Percentiles rank a stretch among this genome's conserved stretches.
Conservation (phyloP, 2,888 invertebrate genomes). For the Lapara coniferarum region DNA sequence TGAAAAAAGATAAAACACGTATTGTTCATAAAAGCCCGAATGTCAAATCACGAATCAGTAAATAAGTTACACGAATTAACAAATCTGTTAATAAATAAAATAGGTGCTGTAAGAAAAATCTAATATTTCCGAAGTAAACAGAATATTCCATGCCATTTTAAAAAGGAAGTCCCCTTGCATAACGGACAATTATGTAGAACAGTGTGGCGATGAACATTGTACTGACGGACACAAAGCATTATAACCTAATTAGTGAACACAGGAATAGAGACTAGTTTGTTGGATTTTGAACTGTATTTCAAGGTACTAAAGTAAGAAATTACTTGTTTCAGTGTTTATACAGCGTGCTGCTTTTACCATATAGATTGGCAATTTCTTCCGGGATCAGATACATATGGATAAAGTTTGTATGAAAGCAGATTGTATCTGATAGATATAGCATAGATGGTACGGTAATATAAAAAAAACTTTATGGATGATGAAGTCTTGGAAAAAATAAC, state of each 20-base stretch:
- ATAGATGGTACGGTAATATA: no score
- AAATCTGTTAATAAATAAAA: no score
- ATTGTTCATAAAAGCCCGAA: no score
- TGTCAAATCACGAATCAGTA: no score
- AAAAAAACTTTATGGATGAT: no score
- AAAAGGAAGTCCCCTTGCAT: background rate
- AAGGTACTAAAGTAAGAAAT: background rate
- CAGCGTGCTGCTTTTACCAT: background rate
- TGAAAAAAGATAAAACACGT: no score
- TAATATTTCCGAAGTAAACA: background rate
- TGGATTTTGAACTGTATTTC: background rate
- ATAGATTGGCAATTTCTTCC: conserved; percentile 17
- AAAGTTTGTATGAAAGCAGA: conserved; percentile 17
- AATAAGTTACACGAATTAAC: no score
- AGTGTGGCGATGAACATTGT: conserved; percentile 3
- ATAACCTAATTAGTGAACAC: background rate
- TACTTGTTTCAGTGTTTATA: background rate
- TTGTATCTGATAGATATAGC: background rate
- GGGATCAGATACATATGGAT: conserved; percentile 7
- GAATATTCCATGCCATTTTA: background rate
- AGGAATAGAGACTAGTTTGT: background rate
- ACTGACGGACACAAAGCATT: conserved; percentile 14
- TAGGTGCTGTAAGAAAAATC: no score
- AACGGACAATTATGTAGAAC: conserved; percentile 1
- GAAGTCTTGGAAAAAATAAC: no score